These are phyloP conservation scores for Spialia ferax DNA, from an alignment of 2,888 invertebrate genomes.

Conservation along the genomic window DNA sequence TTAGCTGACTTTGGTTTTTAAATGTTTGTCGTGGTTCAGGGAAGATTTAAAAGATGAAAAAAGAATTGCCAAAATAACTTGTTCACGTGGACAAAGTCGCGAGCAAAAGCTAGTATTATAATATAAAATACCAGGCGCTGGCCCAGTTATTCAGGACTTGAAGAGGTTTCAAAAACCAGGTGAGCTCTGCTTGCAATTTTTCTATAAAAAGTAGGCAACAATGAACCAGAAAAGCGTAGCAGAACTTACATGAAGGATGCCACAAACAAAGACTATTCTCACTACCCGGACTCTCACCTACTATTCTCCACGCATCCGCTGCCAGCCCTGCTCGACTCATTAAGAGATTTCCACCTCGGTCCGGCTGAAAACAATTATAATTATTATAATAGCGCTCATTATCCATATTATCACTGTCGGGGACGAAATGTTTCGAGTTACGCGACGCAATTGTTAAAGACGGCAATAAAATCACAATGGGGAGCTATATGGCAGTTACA, in stretches of 20 bases:
- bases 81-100: no score
- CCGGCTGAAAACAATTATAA: slow-evolving; percentile 41
- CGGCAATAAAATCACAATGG: slow-evolving; percentile 26
- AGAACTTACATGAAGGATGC: slow-evolving; percentile 21
- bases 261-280: slow-evolving; percentile 30
- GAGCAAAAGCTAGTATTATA: no score
- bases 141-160: neutral
- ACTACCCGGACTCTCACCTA: slow-evolving; percentile 19
- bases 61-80: no score
- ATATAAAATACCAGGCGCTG: neutral
- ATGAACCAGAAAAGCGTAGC: slow-evolving; percentile 22
- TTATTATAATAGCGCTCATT: slow-evolving; percentile 39
- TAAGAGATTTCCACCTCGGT: slow-evolving; percentile 35
- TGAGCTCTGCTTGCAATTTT: slow-evolving; percentile 9
- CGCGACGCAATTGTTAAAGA: slow-evolving; percentile 34
- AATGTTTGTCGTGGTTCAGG: no score
- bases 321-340: slow-evolving; percentile 40
- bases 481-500: slow-evolving; percentile 7
- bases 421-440: slow-evolving; percentile 33
- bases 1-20: no score
- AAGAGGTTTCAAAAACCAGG: neutral
- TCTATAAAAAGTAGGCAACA: slow-evolving; percentile 16
- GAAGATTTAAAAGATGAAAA: no score
- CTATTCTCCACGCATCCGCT: slow-evolving; percentile 14
- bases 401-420: slow-evolving; percentile 32